These are phyloP conservation scores for Clarias pachynema DNA, from an alignment of 2,797 vertebrate species.

Conservation along the genomic window DNA sequence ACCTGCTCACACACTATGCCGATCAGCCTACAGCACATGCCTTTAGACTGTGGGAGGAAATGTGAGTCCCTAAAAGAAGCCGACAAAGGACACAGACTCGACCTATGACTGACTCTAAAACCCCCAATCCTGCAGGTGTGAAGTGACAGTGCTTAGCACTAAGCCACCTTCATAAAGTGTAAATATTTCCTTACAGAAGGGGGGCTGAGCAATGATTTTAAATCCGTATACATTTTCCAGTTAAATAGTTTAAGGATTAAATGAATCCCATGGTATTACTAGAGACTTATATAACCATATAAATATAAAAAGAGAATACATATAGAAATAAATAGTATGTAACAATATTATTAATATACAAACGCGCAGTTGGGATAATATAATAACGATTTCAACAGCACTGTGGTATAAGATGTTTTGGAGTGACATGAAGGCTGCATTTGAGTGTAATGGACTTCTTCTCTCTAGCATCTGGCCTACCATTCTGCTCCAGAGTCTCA, in stretches of 20 bases:
- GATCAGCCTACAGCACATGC: no score
- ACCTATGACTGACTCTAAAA: no score
- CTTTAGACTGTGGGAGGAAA: no score
- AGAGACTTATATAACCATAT: background rate
- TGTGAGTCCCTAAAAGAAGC: no score
- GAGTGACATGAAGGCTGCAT: background rate
- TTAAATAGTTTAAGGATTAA: background rate
- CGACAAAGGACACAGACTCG: no score
- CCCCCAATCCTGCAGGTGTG: no score
- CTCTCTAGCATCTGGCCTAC: slow-evolving; percentile 66
- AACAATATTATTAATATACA: no score
- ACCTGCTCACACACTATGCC: no score
- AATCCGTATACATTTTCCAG: background rate
- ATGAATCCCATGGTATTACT: background rate
- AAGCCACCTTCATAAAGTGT: no score
- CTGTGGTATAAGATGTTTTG: background rate
- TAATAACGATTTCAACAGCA: background rate
- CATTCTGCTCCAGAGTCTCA: slow-evolving; percentile 83
- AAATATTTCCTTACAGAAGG: background rate
- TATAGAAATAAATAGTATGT: background rate
- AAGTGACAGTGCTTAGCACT: no score
- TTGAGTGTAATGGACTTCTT: background rate
- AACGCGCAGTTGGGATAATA: no score
- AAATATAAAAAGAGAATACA: background rate
- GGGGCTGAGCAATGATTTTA: background rate